These are phyloP conservation scores for Ornithoptera priamus DNA, from an alignment of 2,888 invertebrate species.

Conservation along the genomic window DNA sequence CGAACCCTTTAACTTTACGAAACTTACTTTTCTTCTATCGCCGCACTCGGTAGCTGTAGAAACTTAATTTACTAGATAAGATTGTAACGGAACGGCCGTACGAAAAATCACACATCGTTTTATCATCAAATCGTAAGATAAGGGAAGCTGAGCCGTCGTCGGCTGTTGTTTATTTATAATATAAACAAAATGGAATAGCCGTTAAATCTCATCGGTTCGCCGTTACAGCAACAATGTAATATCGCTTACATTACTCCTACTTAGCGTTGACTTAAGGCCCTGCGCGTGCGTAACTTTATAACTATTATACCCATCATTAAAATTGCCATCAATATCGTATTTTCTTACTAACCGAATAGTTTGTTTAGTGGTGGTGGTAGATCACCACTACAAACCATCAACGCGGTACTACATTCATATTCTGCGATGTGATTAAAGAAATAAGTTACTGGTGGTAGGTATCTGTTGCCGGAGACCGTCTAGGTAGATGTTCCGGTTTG, in stretches of 20 bases:
- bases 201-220: slow-evolving; percentile 24
- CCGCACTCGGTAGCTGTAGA: slow-evolving; percentile 19
- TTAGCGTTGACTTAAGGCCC: slow-evolving; percentile 16
- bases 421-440: too few species aligned
- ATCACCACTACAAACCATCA: too few species aligned
- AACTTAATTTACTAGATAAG: slow-evolving; percentile 25
- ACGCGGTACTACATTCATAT: too few species aligned
- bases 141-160: neutral
- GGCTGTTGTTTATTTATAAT: slow-evolving; percentile 11
- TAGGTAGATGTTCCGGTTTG: too few species aligned
- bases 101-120: slow-evolving; percentile 25
- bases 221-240: slow-evolving; percentile 25
- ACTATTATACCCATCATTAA: slow-evolving; percentile 9
- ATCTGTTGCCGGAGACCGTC: too few species aligned
- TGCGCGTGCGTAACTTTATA: slow-evolving; percentile 17
- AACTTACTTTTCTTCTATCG: neutral
- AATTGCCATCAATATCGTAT: slow-evolving; percentile 10
- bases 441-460: too few species aligned
- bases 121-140: slow-evolving; percentile 21
- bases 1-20: neutral
- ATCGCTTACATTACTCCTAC: slow-evolving; percentile 21
- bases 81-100: neutral
- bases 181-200: slow-evolving; percentile 15
- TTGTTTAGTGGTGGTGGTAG: too few species aligned
- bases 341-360: neutral